phyloP scores from a whole-genome alignment of 2,797 vertebrate genomes.

The Sebastes oblongus region DNA sequence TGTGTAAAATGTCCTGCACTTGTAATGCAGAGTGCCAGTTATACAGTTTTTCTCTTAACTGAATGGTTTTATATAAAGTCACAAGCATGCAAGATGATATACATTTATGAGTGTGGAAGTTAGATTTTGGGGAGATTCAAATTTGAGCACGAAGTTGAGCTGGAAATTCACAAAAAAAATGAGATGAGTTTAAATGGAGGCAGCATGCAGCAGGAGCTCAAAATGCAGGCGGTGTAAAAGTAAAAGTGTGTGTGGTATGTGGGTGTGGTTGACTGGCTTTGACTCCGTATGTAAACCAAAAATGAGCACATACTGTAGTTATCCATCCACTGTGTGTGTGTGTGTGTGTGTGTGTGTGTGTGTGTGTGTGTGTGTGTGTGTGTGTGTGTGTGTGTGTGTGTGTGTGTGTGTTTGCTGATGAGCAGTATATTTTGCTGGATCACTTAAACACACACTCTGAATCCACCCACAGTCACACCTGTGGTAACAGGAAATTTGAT shows the following conservation, averaged over 20 bases:
- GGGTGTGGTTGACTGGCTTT: constrained; percentile 33
- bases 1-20: not conserved
- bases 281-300: constrained; percentile 32
- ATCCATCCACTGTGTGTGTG: constrained; percentile 17
- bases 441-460: constrained; percentile 14
- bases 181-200: not conserved
- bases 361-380: constrained; percentile 3
- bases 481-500: constrained; percentile 53
- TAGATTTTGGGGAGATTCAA: no score
- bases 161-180: not conserved
- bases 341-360: constrained; percentile 7
- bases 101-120: not conserved
- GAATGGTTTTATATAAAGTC: no score
- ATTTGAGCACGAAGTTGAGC: no score
- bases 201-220: not conserved
- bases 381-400: not conserved
- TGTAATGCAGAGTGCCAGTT: not conserved
- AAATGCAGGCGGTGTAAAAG: not conserved
- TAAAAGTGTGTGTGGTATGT: constrained; percentile 19
- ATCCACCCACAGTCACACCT: constrained; percentile 49
- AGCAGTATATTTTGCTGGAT: constrained; percentile 32
- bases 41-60: no score
- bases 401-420: not conserved
- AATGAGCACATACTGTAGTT: constrained; percentile 18
- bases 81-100: not conserved